These are phyloP conservation scores for Drosophila longiperda DNA, from an alignment of 2,888 invertebrate species.

Conservation along the genomic window DNA sequence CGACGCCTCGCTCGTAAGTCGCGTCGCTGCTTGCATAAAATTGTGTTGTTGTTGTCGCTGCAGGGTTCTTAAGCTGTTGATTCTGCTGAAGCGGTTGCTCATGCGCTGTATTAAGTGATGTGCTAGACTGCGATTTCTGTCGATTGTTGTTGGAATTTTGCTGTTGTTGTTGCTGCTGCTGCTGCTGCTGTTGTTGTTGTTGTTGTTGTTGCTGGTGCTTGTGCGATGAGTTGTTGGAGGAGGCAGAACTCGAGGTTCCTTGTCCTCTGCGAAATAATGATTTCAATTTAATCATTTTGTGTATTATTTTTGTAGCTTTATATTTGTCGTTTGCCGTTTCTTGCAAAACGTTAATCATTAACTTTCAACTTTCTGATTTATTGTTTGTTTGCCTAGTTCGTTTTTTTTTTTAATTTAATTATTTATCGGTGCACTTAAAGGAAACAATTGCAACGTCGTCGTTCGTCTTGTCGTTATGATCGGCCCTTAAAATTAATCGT, in stretches of 20 bases:
- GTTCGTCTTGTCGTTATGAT: slow-evolving; percentile 38
- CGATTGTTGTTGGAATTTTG: slow-evolving; percentile 74
- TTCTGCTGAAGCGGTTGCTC: slow-evolving; percentile 57
- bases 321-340: slow-evolving; percentile 18
- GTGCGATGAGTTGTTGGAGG: slow-evolving; percentile 73
- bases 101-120: slow-evolving; percentile 79
- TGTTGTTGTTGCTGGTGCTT: slow-evolving; percentile 61
- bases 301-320: slow-evolving; percentile 19
- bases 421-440: slow-evolving; percentile 31
- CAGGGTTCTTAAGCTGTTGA: slow-evolving; percentile 40
- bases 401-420: slow-evolving; percentile 6
- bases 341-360: slow-evolving; percentile 74
- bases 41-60: slow-evolving; percentile 59
- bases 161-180: slow-evolving; percentile 22
- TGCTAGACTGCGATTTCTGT: slow-evolving; percentile 82
- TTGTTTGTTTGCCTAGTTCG: slow-evolving; percentile 4
- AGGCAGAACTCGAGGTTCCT: slow-evolving; percentile 85
- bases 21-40: slow-evolving; percentile 77
- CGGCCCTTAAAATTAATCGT: slow-evolving; percentile 53
- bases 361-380: slow-evolving; percentile 30
- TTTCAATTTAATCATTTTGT: slow-evolving; percentile 95
- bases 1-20: slow-evolving; percentile 79
- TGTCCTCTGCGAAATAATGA: slow-evolving; percentile 96
- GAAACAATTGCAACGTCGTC: slow-evolving; percentile 38
- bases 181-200: slow-evolving; percentile 54